Base-by-base conservation (phyloP, 2,113 vertebrate genomes). In the Anolis sagrei region DNA sequence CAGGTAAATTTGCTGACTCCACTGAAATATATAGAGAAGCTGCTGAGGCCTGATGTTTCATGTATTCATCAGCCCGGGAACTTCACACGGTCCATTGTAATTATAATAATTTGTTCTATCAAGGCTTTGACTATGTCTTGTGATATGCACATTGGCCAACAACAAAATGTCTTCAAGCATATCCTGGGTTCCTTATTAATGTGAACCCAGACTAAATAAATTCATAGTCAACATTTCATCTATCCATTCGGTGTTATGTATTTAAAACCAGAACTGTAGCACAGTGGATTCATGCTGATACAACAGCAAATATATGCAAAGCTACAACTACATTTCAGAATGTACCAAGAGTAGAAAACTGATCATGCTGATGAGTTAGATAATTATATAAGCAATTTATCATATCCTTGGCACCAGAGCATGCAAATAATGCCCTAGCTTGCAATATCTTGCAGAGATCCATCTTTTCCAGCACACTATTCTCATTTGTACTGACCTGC, bases 371-470 rank as follows among this genome's bases (percentile, higher is more conserved):
- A 83, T 69, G 76, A 86, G 18, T 48, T 68, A 21, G 19, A 51
- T 80, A 85, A 87, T 86, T 85, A 44, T 44, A 39, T 88, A 81
- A 77, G 73, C 64, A 72, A 76, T 88, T n/a, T 76, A 88, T 88
- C 83, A 85, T 73, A 88, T 48, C 34, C 16, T 74, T 82, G 78
- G 87, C 83, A 88, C 62, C 58, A 77, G 78, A 69, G 44, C 79
- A 85, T 82, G 79, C 73, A 84, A 81, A 84, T 80, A 85, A 72
- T 90, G 89, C 49, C 29, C 58, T 72, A 54, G 14, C 83, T 86
- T 27, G 61, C 64, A 85, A 84, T 81, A 79, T 4, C 89, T 88
- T 88, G 84, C 11, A 76, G 51, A 70, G 90, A 77, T n/a, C 81
- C 16, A 81, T 69, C 39, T 73, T 89, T 85, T 85, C 6, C 62